Evolutionary conservation across 2,113 vertebrate genomes (phyloP), one percentile per base, ranked within the genome.

Genomic region (Poicephalus gulielmi): DNA sequence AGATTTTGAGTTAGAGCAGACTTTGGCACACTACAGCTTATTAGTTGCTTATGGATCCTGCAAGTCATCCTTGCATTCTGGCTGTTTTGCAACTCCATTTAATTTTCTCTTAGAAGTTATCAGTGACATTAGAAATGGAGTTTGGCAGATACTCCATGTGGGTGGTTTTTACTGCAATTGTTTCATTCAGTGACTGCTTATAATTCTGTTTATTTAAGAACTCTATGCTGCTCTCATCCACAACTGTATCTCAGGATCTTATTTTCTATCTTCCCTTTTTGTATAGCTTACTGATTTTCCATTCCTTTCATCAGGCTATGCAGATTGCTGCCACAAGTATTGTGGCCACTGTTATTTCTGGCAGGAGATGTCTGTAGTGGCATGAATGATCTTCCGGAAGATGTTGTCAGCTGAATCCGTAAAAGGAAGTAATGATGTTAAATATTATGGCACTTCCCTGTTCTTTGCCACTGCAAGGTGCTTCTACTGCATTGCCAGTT

Each of bases 21-120:
- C 75, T 28, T 24, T 95, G 78, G 85, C 95, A 96, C 90, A 88
- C 59, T 64, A 37, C 31, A 70, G 37, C 53, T 86, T 83, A 50
- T 93, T 92, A 93, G 37, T 57, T 94, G 33, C 77, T 88, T 88
- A 49, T 67, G 53, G 46, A 95, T 94, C 90, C 73, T 97, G 96
- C 96, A 96, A 97, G 94, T 97, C 97, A 96, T 97, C 89, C 78
- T 93, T 30, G 73, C 53, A 3, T 91, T 88, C 89, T 95, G 90
- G 63, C 6, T 1, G 62, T 53, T 91, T 91, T 78, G 60, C 77
- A 86, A 74, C 68, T 92, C 90, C 83, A 94, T 96, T 94, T 95
- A 85, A 92, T 97, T 96, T 96, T 93, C 92, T 81, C 90, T 93
- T 93, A 94, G 90, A 94, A 97, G 90, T 93, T 97, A 94, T 83